Evolutionary conservation across 2,113 vertebrate species (phyloP).

Genomic region (Phalacrocorax carbo): DNA sequence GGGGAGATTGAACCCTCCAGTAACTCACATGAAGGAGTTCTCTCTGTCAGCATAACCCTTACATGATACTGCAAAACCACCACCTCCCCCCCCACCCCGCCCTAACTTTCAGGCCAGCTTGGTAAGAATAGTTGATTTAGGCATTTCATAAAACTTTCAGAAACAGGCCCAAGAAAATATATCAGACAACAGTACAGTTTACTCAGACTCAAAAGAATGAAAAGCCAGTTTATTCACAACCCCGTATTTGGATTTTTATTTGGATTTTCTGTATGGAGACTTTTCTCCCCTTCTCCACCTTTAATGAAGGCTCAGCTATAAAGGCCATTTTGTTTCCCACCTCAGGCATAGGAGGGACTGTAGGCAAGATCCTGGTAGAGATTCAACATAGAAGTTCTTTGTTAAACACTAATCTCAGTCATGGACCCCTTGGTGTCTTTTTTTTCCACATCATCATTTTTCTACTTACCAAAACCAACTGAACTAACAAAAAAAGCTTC

Average conservation of each 20-base stretch:
- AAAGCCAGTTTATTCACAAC: neutral
- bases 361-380: neutral
- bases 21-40: neutral
- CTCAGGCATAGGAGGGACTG: neutral
- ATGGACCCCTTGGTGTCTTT: neutral
- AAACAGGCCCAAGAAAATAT: neutral
- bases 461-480: neutral
- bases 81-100: no score
- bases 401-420: neutral
- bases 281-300: neutral
- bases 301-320: neutral
- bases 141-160: neutral
- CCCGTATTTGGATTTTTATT: no score
- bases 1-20: neutral
- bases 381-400: neutral
- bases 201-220: neutral
- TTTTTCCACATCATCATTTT: neutral
- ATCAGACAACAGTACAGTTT: neutral
- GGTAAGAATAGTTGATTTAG: neutral
- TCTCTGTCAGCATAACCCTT: neutral
- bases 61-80: neutral
- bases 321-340: neutral
- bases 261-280: neutral
- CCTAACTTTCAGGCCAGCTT: neutral
- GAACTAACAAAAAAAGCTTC: neutral